phyloP scores from a whole-genome alignment of 2,113 vertebrate species.

The Dasyurus viverrinus region DNA sequence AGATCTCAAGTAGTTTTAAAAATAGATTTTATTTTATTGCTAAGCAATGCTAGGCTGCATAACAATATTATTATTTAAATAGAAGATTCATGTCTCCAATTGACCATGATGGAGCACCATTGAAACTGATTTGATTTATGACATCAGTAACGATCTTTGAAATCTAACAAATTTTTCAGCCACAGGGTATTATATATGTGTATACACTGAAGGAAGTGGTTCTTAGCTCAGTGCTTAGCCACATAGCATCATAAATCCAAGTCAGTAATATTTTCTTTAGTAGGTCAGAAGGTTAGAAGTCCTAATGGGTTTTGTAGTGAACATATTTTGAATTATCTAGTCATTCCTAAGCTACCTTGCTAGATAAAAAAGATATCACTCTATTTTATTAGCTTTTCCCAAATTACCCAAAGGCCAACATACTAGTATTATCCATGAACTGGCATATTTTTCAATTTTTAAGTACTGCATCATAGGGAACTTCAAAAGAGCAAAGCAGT shows the following conservation, averaged over 20 bases:
- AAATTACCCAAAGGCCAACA: conserved; percentile 52
- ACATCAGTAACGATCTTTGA: conserved; percentile 52
- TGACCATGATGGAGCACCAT: conserved; percentile 63
- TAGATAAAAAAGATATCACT: conserved; percentile 28
- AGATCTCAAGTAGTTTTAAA: conserved; percentile 7
- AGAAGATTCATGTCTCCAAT: conserved; percentile 46
- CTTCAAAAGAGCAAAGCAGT: conserved; percentile 48
- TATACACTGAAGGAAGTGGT: conserved; percentile 45
- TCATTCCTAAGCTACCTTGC: neutral
- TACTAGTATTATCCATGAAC: conserved; percentile 20
- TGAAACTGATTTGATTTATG: conserved; percentile 71
- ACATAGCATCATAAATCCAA: conserved; percentile 51
- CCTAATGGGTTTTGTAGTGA: conserved; percentile 13
- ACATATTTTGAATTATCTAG: conserved; percentile 11
- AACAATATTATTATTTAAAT: conserved; percentile 70
- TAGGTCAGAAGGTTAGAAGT: neutral
- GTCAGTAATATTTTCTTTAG: conserved; percentile 44
- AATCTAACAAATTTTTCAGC: conserved; percentile 63
- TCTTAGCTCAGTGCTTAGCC: neutral
- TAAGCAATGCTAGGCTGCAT: conserved; percentile 14
- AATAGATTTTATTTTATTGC: conserved; percentile 59
- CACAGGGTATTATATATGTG: conserved; percentile 22
- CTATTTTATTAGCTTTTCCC: conserved; percentile 47
- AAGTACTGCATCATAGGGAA: conserved; percentile 57
- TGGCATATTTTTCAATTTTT: conserved; percentile 63